phyloP scores from a whole-genome alignment of 2,888 invertebrate species.

The Pemphredon lugubris region DNA sequence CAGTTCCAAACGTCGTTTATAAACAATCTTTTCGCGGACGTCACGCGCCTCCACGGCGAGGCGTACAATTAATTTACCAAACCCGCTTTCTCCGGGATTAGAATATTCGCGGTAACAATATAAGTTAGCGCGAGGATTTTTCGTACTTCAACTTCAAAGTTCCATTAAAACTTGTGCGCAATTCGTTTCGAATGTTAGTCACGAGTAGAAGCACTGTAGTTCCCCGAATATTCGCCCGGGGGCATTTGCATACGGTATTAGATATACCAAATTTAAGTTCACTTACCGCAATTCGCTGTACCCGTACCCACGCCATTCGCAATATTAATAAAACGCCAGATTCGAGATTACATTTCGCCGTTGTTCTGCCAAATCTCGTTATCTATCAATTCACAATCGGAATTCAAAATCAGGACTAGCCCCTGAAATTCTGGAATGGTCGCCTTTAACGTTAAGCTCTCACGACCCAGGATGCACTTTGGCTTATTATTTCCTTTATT shows the following conservation, averaged over 20 bases:
- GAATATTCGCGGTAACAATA: constrained; percentile 39
- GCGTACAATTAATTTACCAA: not conserved
- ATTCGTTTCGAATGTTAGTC: constrained; percentile 56
- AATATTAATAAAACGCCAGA: constrained; percentile 5
- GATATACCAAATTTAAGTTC: constrained; percentile 38
- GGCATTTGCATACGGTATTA: constrained; percentile 48
- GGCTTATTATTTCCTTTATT: no score
- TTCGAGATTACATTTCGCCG: not conserved
- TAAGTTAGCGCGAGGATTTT: constrained; percentile 11
- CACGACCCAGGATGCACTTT: no score
- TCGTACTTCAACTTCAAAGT: constrained; percentile 28
- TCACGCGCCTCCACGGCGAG: not conserved
- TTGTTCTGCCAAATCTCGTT: not conserved
- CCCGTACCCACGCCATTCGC: constrained; percentile 7
- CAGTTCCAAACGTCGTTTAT: no score
- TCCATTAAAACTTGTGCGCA: constrained; percentile 45
- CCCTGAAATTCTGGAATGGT: no score
- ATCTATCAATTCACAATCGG: not conserved
- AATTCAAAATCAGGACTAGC: no score
- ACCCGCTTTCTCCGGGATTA: constrained; percentile 23
- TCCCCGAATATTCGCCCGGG: constrained; percentile 21
- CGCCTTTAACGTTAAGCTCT: no score
- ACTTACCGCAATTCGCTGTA: constrained; percentile 27
- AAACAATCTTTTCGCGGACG: no score
- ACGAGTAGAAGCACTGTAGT: constrained; percentile 33